phyloP scores from a whole-genome alignment of 2,888 invertebrate genomes.

The Mimas tiliae region DNA sequence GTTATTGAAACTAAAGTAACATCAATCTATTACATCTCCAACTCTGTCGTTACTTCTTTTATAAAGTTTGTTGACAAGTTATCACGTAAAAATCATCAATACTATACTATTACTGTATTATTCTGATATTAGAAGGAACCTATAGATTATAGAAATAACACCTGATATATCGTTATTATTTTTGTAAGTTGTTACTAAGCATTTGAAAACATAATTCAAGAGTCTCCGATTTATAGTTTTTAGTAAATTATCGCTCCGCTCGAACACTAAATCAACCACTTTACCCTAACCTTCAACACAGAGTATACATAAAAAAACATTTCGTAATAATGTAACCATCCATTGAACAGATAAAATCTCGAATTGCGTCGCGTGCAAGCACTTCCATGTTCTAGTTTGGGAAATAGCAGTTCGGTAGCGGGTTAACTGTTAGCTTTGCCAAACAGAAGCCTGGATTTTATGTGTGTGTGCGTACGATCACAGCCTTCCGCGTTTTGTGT shows the following conservation, averaged over 20 bases:
- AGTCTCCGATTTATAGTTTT: not conserved
- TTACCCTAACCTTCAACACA: conserved; percentile 54
- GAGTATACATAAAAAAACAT: conserved; percentile 62
- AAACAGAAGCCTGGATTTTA: conserved; percentile 1
- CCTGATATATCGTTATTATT: too few relatives aligned
- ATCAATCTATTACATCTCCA: too few relatives aligned
- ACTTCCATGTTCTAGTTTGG: conserved; percentile 37
- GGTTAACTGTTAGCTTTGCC: not conserved
- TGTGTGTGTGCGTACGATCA: conserved; percentile 1
- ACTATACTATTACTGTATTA: too few relatives aligned
- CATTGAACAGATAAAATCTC: conserved; percentile 80
- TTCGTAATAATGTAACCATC: conserved; percentile 76
- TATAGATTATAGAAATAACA: too few relatives aligned
- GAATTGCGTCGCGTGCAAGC: conserved; percentile 72
- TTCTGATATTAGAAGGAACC: too few relatives aligned
- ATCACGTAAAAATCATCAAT: too few relatives aligned
- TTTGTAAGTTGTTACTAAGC: too few relatives aligned
- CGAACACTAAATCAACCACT: conserved; percentile 24
- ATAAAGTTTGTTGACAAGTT: too few relatives aligned
- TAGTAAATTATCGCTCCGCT: not conserved
- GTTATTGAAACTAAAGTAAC: too few relatives aligned
- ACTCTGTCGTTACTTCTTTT: too few relatives aligned
- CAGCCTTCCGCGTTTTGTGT: conserved; percentile 24
- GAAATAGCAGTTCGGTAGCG: conserved; percentile 18
- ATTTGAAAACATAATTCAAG: too few relatives aligned